Evolutionary conservation across 2,888 invertebrate species (phyloP).

Genomic region (Morpho helenor): DNA sequence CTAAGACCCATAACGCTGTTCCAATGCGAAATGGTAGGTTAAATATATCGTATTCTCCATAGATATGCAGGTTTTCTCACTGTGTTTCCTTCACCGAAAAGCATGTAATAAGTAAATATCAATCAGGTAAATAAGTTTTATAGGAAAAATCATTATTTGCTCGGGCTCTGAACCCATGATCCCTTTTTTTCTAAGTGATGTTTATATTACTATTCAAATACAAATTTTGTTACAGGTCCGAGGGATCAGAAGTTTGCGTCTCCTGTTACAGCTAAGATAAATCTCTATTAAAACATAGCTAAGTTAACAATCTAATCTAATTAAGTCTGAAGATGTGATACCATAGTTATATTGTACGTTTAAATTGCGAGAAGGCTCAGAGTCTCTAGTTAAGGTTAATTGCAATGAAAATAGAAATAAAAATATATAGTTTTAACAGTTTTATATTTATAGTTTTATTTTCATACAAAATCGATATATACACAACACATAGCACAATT

Average conservation of each 20-base stretch:
- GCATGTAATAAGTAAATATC: too few species aligned
- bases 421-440: background rate
- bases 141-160: too few species aligned
- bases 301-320: background rate
- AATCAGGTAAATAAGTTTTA: too few species aligned
- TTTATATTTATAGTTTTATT: conserved; percentile 2
- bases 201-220: background rate
- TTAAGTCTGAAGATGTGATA: conserved; percentile 32
- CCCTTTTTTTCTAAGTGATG: too few species aligned
- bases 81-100: too few species aligned
- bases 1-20: too few species aligned
- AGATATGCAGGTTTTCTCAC: too few species aligned
- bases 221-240: conserved; percentile 47
- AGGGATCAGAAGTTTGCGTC: conserved; percentile 54
- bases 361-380: background rate
- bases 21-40: too few species aligned
- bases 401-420: background rate
- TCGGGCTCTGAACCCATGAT: too few species aligned
- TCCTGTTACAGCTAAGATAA: conserved; percentile 50
- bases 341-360: conserved; percentile 1
- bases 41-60: too few species aligned
- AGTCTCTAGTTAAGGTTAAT: background rate
- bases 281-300: background rate
- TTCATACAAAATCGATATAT: conserved; percentile 6
- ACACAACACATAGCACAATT: conserved; percentile 3